phyloP scores from a whole-genome alignment of 2,888 invertebrate genomes.

The Conomelus anceps region DNA sequence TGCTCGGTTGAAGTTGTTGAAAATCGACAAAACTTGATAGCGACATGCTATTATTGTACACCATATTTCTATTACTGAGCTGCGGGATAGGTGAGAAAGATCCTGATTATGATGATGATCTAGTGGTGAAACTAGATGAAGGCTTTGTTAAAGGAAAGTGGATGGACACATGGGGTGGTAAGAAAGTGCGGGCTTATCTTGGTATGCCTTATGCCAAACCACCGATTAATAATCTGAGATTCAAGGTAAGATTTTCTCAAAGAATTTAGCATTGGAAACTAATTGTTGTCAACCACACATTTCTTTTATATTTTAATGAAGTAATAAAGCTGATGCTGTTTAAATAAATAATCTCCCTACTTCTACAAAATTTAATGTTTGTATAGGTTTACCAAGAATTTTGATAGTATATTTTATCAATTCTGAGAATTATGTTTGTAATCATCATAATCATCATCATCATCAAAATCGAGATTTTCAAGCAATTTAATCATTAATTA shows the following conservation, averaged over 20 bases:
- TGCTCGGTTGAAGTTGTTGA: background rate
- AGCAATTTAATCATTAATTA: too few relatives aligned
- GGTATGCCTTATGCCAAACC: background rate
- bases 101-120: background rate
- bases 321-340: too few relatives aligned
- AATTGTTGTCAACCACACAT: too few relatives aligned
- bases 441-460: too few relatives aligned
- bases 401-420: too few relatives aligned
- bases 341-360: too few relatives aligned
- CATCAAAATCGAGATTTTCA: too few relatives aligned
- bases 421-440: too few relatives aligned
- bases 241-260: background rate
- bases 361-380: too few relatives aligned
- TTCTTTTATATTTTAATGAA: too few relatives aligned
- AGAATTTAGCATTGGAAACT: too few relatives aligned
- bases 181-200: background rate
- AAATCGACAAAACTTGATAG: background rate
- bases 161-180: background rate
- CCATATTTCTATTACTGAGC: background rate
- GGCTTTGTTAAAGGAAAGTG: background rate
- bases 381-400: too few relatives aligned
- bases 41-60: background rate
- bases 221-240: background rate
- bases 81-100: background rate
- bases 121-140: background rate